phyloP scores from a whole-genome alignment of 2,888 invertebrate genomes.

The Gnatocerus cornutus region DNA sequence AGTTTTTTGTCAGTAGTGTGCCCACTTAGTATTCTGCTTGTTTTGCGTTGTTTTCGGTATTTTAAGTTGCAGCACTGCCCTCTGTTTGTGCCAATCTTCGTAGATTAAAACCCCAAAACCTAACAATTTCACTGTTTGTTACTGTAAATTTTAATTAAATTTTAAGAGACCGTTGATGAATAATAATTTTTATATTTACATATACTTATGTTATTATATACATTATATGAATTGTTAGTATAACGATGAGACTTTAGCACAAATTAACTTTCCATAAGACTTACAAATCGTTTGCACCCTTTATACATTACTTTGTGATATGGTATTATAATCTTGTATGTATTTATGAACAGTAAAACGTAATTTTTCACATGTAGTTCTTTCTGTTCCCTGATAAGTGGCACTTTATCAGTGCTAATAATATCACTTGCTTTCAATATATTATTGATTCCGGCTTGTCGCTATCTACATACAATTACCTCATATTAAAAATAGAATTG shows the following conservation, averaged over 20 bases:
- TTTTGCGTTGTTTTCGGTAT: not conserved
- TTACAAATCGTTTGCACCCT: slow-evolving; percentile 55
- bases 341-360: slow-evolving; percentile 38
- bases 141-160: slow-evolving; percentile 33
- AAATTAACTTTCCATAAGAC: slow-evolving; percentile 41
- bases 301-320: slow-evolving; percentile 62
- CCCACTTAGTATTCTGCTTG: not conserved
- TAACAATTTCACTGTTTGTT: slow-evolving; percentile 31
- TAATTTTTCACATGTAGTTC: slow-evolving; percentile 23
- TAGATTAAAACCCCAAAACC: slow-evolving; percentile 15
- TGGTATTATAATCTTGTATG: slow-evolving; percentile 48
- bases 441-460: slow-evolving; percentile 9
- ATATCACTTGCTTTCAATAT: slow-evolving; percentile 1
- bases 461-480: slow-evolving; percentile 5
- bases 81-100: slow-evolving; percentile 31
- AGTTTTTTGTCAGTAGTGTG: not conserved
- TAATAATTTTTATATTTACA: slow-evolving; percentile 31
- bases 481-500: slow-evolving; percentile 6
- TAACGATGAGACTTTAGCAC: slow-evolving; percentile 23
- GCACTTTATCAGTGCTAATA: not conserved
- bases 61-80: slow-evolving; percentile 32
- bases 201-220: slow-evolving; percentile 12
- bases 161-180: slow-evolving; percentile 32
- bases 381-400: not conserved
- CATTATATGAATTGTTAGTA: slow-evolving; percentile 10